phyloP scores from a whole-genome alignment of 2,113 vertebrate species.

The Chrysochloris asiatica region DNA sequence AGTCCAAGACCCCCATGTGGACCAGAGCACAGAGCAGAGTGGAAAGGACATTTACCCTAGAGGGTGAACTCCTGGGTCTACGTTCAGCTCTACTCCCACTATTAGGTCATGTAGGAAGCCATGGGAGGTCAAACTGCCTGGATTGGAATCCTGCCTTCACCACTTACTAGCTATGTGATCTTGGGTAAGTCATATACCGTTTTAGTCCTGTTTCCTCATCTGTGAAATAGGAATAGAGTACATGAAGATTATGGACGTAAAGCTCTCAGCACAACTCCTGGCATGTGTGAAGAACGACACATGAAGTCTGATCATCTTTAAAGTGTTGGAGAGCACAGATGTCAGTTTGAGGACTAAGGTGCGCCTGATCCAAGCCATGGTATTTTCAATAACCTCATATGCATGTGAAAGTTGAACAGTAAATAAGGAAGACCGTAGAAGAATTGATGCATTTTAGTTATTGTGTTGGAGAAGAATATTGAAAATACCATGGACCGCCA shows the following conservation, averaged over 20 bases:
- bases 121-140: neutral
- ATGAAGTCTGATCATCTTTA: no score
- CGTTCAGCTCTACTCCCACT: neutral
- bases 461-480: no score
- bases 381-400: no score
- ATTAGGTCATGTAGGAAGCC: neutral
- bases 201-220: neutral
- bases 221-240: neutral
- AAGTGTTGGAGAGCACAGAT: no score
- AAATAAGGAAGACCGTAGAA: no score
- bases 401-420: no score
- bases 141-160: neutral
- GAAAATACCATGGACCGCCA: no score
- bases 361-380: no score
- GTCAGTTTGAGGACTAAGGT: no score
- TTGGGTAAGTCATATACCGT: neutral
- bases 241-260: accelerated
- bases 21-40: neutral
- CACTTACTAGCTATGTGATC: neutral
- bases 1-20: neutral
- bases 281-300: accelerated
- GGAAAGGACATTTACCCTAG: neutral
- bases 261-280: neutral
- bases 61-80: neutral
- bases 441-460: no score